A percentile compares a stretch with the other conserved stretches of the same genome.
These are phyloP conservation scores for Temnothorax rugatulus DNA, from an alignment of 2,888 invertebrate species.

Conservation along the genomic window DNA sequence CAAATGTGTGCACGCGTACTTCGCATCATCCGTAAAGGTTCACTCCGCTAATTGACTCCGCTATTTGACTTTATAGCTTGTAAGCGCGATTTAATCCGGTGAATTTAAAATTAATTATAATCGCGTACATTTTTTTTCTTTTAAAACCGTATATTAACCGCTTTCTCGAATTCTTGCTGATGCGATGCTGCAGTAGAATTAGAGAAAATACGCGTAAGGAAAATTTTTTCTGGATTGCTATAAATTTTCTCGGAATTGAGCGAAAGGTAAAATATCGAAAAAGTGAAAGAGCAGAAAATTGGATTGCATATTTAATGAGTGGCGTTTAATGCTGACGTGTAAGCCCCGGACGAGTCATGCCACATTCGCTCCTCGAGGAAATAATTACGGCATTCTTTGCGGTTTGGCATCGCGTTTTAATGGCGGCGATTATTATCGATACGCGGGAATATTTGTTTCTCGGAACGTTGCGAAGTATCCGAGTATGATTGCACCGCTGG, in stretches of 20 bases:
- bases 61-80: background rate
- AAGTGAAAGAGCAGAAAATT: slow-evolving; percentile 6
- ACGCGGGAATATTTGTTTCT: slow-evolving; percentile 67
- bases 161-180: background rate
- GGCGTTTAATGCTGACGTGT: slow-evolving; percentile 31
- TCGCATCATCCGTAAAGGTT: no score
- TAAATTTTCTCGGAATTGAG: background rate
- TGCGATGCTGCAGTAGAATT: background rate
- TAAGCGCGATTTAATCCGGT: background rate
- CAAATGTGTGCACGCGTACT: background rate
- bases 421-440: slow-evolving; percentile 59
- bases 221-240: background rate
- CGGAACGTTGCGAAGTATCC: slow-evolving; percentile 57
- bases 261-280: background rate
- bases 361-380: slow-evolving; percentile 30
- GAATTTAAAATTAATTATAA: background rate
- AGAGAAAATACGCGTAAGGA: no score
- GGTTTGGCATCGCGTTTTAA: slow-evolving; percentile 43
- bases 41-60: no score
- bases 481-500: slow-evolving; percentile 32
- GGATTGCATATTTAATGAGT: background rate
- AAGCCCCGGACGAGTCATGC: slow-evolving; percentile 8
- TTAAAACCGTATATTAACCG: background rate
- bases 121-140: background rate
- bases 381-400: slow-evolving; percentile 50